These are phyloP conservation scores for Ladona fulva DNA, from an alignment of 1,140 invertebrate species.

Conservation along the genomic window DNA sequence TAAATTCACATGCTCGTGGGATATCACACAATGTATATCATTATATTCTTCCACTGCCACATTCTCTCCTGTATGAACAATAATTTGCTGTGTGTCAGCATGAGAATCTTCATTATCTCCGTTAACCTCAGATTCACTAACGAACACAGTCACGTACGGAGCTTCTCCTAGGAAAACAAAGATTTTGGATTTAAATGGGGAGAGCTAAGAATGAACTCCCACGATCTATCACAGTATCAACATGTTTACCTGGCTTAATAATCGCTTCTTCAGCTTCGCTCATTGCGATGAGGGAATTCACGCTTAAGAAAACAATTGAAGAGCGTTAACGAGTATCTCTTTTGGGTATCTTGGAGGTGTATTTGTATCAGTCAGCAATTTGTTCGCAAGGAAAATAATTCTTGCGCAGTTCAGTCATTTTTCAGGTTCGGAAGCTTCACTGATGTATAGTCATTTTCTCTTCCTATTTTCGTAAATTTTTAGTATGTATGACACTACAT, in stretches of 20 bases:
- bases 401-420: no score
- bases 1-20: background rate
- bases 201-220: no score
- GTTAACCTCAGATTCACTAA: background rate
- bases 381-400: no score
- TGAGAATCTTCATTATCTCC: background rate
- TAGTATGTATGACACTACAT: no score
- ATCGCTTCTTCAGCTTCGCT: constrained; percentile 2
- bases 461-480: no score
- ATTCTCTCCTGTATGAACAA: background rate
- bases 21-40: constrained; percentile 2
- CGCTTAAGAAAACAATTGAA: no score
- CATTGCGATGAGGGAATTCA: background rate
- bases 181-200: no score
- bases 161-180: background rate
- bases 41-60: background rate
- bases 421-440: no score
- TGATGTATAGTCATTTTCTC: no score
- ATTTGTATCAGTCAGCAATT: no score
- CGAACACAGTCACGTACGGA: background rate
- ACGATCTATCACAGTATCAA: background rate
- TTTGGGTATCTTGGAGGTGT: no score
- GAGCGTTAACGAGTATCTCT: no score
- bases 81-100: background rate
- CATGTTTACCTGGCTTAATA: background rate